phyloP scores from a whole-genome alignment of 2,113 vertebrate species.

The Coreoperca whiteheadi region DNA sequence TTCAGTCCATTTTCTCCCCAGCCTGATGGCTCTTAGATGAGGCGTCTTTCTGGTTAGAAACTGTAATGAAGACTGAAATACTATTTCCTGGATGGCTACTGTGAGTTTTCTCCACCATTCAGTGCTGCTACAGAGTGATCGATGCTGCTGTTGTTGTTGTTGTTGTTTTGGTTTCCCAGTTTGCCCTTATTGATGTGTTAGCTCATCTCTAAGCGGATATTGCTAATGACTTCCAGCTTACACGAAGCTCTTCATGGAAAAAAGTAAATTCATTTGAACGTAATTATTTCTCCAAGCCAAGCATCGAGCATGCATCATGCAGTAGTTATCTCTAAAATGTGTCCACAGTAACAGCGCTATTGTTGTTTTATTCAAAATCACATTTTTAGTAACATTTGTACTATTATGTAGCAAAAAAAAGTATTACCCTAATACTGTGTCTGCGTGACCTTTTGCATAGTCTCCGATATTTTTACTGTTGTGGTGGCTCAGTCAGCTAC shows the following conservation, averaged over 20 bases:
- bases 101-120: constrained; percentile 75
- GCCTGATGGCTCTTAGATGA: constrained; percentile 81
- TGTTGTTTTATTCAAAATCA: constrained; percentile 16
- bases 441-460: not conserved
- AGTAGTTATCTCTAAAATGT: constrained; percentile 36
- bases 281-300: constrained; percentile 52
- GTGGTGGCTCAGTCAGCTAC: not conserved
- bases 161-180: constrained; percentile 77
- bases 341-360: not conserved
- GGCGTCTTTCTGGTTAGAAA: constrained; percentile 77
- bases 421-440: not conserved
- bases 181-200: constrained; percentile 82
- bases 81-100: constrained; percentile 80
- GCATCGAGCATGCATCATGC: constrained; percentile 50
- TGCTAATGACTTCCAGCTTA: constrained; percentile 78
- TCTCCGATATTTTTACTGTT: not conserved
- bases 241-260: constrained; percentile 53
- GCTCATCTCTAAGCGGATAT: constrained; percentile 76
- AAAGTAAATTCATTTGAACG: constrained; percentile 65
- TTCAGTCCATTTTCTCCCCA: constrained; percentile 79
- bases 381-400: not conserved
- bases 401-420: not conserved
- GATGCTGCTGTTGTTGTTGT: constrained; percentile 75
- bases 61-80: constrained; percentile 85
- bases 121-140: constrained; percentile 78